Base-by-base conservation (phyloP, 2,888 invertebrate species). In the Himalopsyche japonica region DNA sequence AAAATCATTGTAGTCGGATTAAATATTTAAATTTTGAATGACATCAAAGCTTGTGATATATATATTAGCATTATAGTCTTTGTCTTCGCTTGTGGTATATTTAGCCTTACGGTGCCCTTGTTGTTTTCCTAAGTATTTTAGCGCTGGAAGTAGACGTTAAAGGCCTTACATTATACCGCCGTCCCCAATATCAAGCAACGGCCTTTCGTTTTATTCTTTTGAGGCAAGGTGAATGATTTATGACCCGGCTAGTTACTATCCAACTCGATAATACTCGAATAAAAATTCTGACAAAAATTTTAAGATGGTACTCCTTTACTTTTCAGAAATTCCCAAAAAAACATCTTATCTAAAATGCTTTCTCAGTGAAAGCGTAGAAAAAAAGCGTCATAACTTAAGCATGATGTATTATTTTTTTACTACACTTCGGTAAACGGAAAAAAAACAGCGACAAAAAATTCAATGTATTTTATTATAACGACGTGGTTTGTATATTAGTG, bases 121-220 rank as follows among this genome's bases (percentile, higher is more conserved):
- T 37, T 37, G 78, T 43, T 43, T 3, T 6, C 20, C 15, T 24
- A 8, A 79, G 79, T 43, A 37, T 37, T 79, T 79, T 43, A 79
- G 24, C 10, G 37, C 20, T 24, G 8, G 20, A 20, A 37, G 32
- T 3, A 43, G 20, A 20, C n/a, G 18, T 80, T 47, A 48, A 15
- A 24, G 43, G 15, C 80, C 15, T 49, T 24, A 24, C 30, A n/a
- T 43, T 24, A 34, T 43, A 34, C n/a, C 79, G 5, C 20, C 15
- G 34, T 32, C 20, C 27, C 27, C 57, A 57, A 57, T 57, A 57
- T 57, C 20, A 20, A 57, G 57, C 24, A 15, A 37, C 24, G 30
- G 48, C 83, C 80, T 48, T 76, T 80, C 83, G 48, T 27, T 80
- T 83, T 83, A 83, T 80, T 83, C 83, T 83, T 83, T 83, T 79